Evolutionary conservation across 1,140 invertebrate genomes (phyloP), one percentile per base, ranked within the genome.

Genomic region (Schlechtendalia chinensis): DNA sequence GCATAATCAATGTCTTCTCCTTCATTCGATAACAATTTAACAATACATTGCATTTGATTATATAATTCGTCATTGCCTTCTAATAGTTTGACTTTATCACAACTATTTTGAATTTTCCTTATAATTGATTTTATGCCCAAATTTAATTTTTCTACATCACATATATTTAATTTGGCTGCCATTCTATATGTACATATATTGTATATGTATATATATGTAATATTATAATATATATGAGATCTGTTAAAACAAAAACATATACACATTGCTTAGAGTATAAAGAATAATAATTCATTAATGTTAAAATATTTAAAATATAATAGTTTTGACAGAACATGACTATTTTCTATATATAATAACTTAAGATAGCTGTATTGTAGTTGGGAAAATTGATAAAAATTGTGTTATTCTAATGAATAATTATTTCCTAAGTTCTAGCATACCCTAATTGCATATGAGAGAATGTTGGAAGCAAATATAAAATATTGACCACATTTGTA

Each of bases 161-260:
- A 6, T 2, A 22, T 67, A 24, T 71, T 71, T 29, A 32, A 29
- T 29, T 29, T 54, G 11, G 24, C 17, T 16, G 47, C 69, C 69
- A 72, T 53, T 24, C 2, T 50, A 53, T 45, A 14, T 14, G 5
- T 14, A 22, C 17, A 6, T 45, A 39, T 45, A 65, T 5, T 50
- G 8, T 71, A 71, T 54, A 29, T 27, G 22, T 22, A 69, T 19
- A 39, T n/a, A 39, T 32, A 63, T 67, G 45, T 47, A 24, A 54
- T 4, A 54, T 27, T 29, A 54, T 29, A 29, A 27, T 39, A 39
- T 8, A 71, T 72, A 29, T n/a, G 16, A 12, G 50, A 72, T 72
- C 69, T 72, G 69, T 32, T 11, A 53, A 72, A 72, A 72, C 16
- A 72, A 72, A 72, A 72, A 72, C 27, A 47, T 8, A 47, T 16